phyloP scores from a whole-genome alignment of 53 echinoderm and acorn worm genomes.

The Henricia sp. region DNA sequence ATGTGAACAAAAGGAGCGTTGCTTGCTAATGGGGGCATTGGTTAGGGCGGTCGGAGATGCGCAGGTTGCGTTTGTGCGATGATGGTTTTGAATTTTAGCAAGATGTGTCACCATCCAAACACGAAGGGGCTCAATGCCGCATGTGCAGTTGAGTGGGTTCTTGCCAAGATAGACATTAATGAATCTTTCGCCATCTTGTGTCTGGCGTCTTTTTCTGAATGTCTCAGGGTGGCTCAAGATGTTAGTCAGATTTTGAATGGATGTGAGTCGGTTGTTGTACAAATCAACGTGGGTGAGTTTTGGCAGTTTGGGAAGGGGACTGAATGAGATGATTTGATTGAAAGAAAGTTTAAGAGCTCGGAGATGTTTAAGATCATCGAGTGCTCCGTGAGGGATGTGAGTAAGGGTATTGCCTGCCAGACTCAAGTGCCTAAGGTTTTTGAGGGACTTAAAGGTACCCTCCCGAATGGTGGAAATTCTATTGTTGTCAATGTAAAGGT shows the following conservation, averaged over 20 bases:
- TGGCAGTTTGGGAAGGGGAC: neutral
- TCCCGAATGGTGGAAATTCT: conserved; percentile 3
- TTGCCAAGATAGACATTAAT: conserved; percentile 3
- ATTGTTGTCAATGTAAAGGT: conserved; percentile 49
- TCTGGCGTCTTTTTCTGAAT: neutral
- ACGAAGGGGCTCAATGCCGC: conserved; percentile 15
- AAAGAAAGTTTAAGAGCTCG: conserved; percentile 43
- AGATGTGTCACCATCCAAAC: conserved; percentile 15
- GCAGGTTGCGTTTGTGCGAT: conserved; percentile 26
- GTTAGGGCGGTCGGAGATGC: neutral
- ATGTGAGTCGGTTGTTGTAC: conserved; percentile 38
- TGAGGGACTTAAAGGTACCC: conserved; percentile 23
- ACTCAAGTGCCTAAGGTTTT: conserved; percentile 26
- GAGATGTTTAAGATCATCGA: conserved; percentile 42
- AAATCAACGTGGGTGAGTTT: conserved; percentile 32
- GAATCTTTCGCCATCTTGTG: neutral
- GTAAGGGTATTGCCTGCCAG: conserved; percentile 34
- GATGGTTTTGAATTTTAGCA: neutral
- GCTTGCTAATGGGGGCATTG: neutral
- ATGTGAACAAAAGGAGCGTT: conserved; percentile 1
- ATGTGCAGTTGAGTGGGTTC: conserved; percentile 50
- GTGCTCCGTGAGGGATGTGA: neutral
- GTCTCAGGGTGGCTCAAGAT: neutral
- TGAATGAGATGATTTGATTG: conserved; percentile 48
- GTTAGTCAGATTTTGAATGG: conserved; percentile 10